Base-by-base conservation (phyloP, 2,888 invertebrate genomes). In the Junonia oenone region DNA sequence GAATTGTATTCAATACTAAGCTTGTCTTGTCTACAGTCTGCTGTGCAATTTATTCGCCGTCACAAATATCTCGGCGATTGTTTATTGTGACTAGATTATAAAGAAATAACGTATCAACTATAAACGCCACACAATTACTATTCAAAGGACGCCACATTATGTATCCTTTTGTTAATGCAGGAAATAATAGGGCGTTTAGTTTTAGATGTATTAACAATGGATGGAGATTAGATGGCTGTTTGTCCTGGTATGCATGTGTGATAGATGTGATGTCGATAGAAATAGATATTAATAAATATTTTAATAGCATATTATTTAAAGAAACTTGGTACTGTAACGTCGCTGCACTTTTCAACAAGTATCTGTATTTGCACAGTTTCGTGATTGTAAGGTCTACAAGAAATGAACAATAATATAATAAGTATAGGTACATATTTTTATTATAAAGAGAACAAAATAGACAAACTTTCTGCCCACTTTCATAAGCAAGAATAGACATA, bases 51-150 rank as follows among this genome's bases (percentile, higher is more conserved):
- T 43, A 47, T 26, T 51, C 14, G 46, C 31, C 8, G 22, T 43
- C 26, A 19, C 45, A 45, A 31, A 45, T 58, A 46, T 59, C 55
- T 54, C 47, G 17, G 46, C 59, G 58, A 64, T 62, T 63, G 65
- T 67, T 67, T 67, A 64, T 58, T 66, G 64, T 63, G 54, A 59
- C 51, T 51, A 59, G 62, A 62, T 59, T 56, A 61, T 64, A 65
- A 63, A 61, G 47, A 61, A 56, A 63, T 61, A 62, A 61, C 61
- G 53, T 49, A 40, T 52, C 43, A 59, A 62, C 54, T 63, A 55
- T 61, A 56, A 57, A 54, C 56, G 49, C 49, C 27, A 27, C 11
- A 45, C 15, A 14, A 59, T 59, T 59, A 46, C 56, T 53, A 59
- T 59, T 56, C 59, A 56, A 13, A 56, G 33, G 49, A 43, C 17